Conservation (phyloP, 2,113 vertebrate species). For the Epinephelus moara region DNA sequence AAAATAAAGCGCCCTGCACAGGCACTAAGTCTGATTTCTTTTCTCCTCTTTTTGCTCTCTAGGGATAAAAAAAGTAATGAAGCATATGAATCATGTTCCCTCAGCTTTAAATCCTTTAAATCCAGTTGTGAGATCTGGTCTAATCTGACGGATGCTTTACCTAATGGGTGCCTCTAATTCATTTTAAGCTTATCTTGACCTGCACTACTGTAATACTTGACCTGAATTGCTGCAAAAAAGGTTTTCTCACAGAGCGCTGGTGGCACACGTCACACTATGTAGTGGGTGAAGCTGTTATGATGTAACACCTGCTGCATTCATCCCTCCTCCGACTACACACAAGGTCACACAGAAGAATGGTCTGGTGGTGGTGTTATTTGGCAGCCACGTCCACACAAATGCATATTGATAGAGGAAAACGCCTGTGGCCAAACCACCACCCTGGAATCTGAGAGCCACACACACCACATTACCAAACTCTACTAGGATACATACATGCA, state of each 20-base stretch:
- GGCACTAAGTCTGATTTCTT: neutral
- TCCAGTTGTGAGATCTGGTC: constrained; percentile 42
- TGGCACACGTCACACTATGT: neutral
- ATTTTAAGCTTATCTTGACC: constrained; percentile 36
- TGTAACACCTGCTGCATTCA: constrained; percentile 12
- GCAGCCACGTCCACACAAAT: constrained; percentile 43
- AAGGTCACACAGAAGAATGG: constrained; percentile 1
- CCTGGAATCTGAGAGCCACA: constrained; percentile 36
- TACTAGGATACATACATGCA: constrained; percentile 20
- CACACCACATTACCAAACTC: constrained; percentile 47
- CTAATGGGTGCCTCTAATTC: constrained; percentile 37
- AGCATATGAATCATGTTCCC: constrained; percentile 29
- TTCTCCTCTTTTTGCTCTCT: neutral
- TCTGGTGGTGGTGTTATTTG: neutral
- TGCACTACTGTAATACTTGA: constrained; percentile 12
- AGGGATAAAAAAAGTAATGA: constrained; percentile 27
- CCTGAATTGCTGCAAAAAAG: constrained; percentile 30
- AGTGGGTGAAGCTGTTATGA: neutral
- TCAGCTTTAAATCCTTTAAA: constrained; percentile 44
- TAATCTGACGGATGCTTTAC: constrained; percentile 54
- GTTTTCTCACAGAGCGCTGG: constrained; percentile 5
- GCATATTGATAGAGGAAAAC: constrained; percentile 62
- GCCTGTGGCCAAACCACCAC: constrained; percentile 28
- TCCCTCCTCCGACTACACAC: constrained; percentile 5
- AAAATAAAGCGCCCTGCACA: constrained; percentile 4